These are phyloP conservation scores for Amphipoea lucens DNA, from an alignment of 2,888 invertebrate genomes.

Conservation along the genomic window DNA sequence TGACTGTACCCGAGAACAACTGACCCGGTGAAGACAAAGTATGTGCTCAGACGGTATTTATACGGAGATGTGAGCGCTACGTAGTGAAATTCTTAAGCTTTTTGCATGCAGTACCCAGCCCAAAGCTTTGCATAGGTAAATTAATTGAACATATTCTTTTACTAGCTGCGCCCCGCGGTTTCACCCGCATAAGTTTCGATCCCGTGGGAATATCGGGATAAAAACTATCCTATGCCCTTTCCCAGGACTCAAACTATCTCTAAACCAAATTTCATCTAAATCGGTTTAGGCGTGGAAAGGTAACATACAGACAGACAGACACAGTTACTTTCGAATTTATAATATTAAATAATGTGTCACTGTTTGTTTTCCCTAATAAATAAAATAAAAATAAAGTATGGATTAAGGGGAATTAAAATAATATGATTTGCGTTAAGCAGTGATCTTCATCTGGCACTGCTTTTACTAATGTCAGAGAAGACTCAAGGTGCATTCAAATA, in stretches of 20 bases:
- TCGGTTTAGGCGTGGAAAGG: no score
- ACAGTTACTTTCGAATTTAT: no score
- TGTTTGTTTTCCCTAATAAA: no score
- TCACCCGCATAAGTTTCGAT: no score
- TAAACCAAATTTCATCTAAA: no score
- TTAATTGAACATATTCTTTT: background rate
- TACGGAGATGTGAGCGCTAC: slow-evolving; percentile 20
- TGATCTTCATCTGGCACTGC: background rate
- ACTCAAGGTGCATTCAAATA: background rate
- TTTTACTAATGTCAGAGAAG: background rate
- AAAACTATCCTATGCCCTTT: no score
- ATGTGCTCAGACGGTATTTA: slow-evolving; percentile 37
- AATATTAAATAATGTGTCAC: no score
- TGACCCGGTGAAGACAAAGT: slow-evolving; percentile 54
- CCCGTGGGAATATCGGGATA: no score
- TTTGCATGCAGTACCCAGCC: background rate
- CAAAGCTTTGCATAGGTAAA: background rate
- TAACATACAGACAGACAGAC: no score
- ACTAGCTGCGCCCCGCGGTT: no score
- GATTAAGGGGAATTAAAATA: background rate
- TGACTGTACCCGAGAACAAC: slow-evolving; percentile 23
- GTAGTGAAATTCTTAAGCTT: slow-evolving; percentile 2
- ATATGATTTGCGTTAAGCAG: background rate
- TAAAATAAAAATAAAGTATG: no score
- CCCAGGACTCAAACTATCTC: no score